These are phyloP conservation scores for Limnothrissa miodon DNA, from an alignment of 2,113 vertebrate genomes.

Conservation along the genomic window DNA sequence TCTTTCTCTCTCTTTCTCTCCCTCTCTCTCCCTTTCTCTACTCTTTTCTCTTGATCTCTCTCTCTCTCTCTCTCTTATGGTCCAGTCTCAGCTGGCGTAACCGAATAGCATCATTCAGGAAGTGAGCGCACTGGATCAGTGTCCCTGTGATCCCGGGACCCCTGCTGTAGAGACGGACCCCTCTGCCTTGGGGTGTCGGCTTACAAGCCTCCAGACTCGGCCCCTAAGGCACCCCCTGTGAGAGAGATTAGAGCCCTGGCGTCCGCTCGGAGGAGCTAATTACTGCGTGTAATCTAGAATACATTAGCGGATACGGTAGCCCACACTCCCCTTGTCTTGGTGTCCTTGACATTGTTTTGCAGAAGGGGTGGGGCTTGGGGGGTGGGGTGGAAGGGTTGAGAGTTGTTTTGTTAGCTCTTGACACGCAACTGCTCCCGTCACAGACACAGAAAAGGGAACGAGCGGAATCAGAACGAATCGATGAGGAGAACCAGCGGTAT, in stretches of 20 bases:
- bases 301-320: conserved; percentile 20
- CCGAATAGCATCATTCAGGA: conserved; percentile 27
- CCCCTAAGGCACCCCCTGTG: neutral
- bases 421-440: neutral
- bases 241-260: conserved; percentile 3
- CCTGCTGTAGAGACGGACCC: neutral
- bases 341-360: conserved; percentile 24
- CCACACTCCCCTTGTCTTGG: neutral
- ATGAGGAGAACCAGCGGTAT: conserved; percentile 1
- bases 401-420: neutral
- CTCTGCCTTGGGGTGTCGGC: neutral
- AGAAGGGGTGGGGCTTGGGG: neutral
- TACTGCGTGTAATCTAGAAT: conserved; percentile 25
- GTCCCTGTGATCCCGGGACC: conserved; percentile 6
- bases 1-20: neutral
- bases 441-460: neutral
- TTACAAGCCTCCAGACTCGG: conserved; percentile 19
- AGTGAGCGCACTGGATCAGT: conserved; percentile 21
- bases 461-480: neutral
- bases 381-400: neutral
- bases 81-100: neutral
- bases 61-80: neutral
- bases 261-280: conserved; percentile 24
- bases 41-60: neutral
- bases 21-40: neutral